These are phyloP conservation scores for Salvator merianae DNA, from an alignment of 2,113 vertebrate species.

Conservation along the genomic window DNA sequence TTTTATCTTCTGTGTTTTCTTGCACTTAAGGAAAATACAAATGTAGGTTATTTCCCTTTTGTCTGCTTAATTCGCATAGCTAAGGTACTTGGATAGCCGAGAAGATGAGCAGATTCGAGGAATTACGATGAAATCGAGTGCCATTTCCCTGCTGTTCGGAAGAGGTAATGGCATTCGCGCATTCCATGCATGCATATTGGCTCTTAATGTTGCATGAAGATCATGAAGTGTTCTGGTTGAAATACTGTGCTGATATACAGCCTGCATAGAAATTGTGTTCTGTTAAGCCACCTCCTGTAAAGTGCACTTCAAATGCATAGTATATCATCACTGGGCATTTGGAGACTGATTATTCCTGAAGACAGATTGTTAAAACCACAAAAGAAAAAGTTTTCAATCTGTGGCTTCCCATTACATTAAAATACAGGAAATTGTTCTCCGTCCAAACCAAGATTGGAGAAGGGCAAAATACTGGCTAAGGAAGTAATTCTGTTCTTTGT, in stretches of 20 bases:
- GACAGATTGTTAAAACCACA: too few species aligned
- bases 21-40: not conserved
- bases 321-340: not conserved
- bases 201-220: not conserved
- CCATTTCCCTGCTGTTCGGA: slow-evolving; percentile 88
- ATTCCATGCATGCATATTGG: not conserved
- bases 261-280: not conserved
- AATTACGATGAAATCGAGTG: slow-evolving; percentile 99
- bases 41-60: not conserved
- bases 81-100: slow-evolving; percentile 94
- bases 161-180: slow-evolving; percentile 67
- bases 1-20: accelerated
- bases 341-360: not conserved
- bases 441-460: not conserved
- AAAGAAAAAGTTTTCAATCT: too few species aligned
- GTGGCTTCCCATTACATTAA: not conserved
- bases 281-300: not conserved
- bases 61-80: slow-evolving; percentile 67
- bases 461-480: too few species aligned
- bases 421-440: not conserved
- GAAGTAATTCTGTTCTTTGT: too few species aligned
- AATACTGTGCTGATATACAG: not conserved
- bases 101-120: slow-evolving; percentile 95
- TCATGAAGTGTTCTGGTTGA: not conserved
- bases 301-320: not conserved